Evolutionary conservation across 2,113 vertebrate species (phyloP), one percentile per base, ranked within the genome.

Genomic region (Misgurnus anguillicaudatus): DNA sequence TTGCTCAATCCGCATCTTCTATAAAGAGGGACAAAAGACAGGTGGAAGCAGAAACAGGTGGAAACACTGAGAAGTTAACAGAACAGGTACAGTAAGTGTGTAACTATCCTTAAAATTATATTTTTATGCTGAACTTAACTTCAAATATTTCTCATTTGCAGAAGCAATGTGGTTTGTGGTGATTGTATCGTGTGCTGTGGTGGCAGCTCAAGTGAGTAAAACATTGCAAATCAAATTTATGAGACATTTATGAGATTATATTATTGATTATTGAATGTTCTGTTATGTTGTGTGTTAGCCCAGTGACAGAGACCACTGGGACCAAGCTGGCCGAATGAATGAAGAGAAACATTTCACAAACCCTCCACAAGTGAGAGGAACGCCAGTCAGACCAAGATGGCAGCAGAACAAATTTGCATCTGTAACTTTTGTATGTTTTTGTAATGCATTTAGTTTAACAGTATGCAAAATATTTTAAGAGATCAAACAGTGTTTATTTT

Each of bases 161-260:
- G 78, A 64, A 61, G 45, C 55, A 68, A 83, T 83, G 82, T 61
- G 3, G 42, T 55, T 80, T 68, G 58, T 83, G 9, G 31, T 73
- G 5, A 55, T 2, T 11, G 53, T 83, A 5, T 62, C 71, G 51
- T 72, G 75, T 74, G 61, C 73, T 61, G 68, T 57, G 48, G 74
- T 65, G 9, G 38, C 17, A 24, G 82, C 74, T 36, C 61, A 9
- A 11, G 82, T 83, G 10, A 80, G 82, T 83, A 68, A 14, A 19
- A 62, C 3, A 21, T 16, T 60, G 14, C 47, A 42, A 10, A 19
- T 19, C 57, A 60, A 7, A 5, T 4, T 2, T 6, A 60, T 19
- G 17, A 6, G 53, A 42, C 24, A 31, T 31, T 31, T 31, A 31
- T 42, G 5, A 42, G 41, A 7, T 9, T 42, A 9, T 42, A 3